Evolutionary conservation across 2,113 vertebrate species (phyloP).

Genomic region (Pedionomus torquatus): DNA sequence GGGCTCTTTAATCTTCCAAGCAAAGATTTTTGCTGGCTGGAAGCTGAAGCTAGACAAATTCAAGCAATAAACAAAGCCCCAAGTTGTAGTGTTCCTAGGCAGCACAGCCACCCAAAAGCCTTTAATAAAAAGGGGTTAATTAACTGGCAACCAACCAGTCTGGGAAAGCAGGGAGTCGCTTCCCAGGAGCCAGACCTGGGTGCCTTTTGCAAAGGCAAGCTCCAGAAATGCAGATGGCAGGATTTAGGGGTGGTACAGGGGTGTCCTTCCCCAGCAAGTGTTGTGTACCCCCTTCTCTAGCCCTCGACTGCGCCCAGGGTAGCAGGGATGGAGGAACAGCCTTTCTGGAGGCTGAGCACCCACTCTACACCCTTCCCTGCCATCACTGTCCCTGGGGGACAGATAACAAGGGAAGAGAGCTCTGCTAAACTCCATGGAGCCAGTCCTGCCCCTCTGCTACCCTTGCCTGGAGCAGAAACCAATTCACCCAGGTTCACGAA

Average conservation of each 20-base stretch:
- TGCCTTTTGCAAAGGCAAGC: neutral
- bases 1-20: slow-evolving; percentile 7
- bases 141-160: rapidly evolving
- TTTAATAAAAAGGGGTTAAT: neutral
- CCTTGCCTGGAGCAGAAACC: neutral
- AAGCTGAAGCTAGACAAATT: neutral
- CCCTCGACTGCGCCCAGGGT: neutral
- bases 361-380: neutral
- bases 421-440: neutral
- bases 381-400: neutral
- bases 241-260: too few species aligned
- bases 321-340: neutral
- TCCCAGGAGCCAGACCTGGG: neutral
- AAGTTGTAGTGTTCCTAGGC: neutral
- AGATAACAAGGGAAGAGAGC: neutral
- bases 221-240: neutral
- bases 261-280: too few species aligned
- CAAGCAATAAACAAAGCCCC: neutral
- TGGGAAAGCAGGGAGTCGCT: neutral
- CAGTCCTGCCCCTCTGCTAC: neutral
- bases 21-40: neutral
- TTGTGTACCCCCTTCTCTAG: neutral
- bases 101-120: neutral
- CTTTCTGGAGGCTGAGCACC: neutral
- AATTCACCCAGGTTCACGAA: neutral